These are phyloP conservation scores for Lepidostoma basale DNA, from an alignment of 1,140 invertebrate genomes.

Conservation along the genomic window DNA sequence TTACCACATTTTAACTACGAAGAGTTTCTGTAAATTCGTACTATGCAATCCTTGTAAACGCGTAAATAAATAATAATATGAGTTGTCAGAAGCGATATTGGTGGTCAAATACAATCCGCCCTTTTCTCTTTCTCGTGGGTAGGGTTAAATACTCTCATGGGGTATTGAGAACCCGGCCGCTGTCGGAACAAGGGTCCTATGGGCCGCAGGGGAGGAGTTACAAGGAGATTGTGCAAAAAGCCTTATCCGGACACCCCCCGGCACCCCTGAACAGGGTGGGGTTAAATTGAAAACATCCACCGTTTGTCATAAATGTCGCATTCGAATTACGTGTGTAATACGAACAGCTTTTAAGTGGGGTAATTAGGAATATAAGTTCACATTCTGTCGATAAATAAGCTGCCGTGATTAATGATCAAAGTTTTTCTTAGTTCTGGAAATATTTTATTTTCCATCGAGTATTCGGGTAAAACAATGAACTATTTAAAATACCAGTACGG, in stretches of 20 bases:
- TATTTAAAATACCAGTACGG: too few relatives aligned
- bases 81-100: neutral
- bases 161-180: neutral
- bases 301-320: slow-evolving; percentile 11
- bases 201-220: slow-evolving; percentile 16
- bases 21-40: neutral
- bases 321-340: neutral
- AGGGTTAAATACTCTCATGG: slow-evolving; percentile 8
- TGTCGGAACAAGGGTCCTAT: slow-evolving; percentile 1
- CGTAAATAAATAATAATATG: neutral
- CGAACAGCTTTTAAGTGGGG: too few relatives aligned
- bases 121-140: neutral
- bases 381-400: too few relatives aligned
- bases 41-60: too few relatives aligned
- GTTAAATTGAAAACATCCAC: slow-evolving; percentile 16
- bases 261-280: neutral
- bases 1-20: neutral
- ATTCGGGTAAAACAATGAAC: too few relatives aligned
- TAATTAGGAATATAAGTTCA: too few relatives aligned
- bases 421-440: too few relatives aligned
- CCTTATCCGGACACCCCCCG: neutral
- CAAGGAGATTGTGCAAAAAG: slow-evolving; percentile 18
- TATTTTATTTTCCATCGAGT: too few relatives aligned
- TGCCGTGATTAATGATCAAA: too few relatives aligned
- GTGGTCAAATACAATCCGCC: neutral